phyloP scores from a whole-genome alignment of 2,797 vertebrate species.

The Pseudocheirus occidentalis region DNA sequence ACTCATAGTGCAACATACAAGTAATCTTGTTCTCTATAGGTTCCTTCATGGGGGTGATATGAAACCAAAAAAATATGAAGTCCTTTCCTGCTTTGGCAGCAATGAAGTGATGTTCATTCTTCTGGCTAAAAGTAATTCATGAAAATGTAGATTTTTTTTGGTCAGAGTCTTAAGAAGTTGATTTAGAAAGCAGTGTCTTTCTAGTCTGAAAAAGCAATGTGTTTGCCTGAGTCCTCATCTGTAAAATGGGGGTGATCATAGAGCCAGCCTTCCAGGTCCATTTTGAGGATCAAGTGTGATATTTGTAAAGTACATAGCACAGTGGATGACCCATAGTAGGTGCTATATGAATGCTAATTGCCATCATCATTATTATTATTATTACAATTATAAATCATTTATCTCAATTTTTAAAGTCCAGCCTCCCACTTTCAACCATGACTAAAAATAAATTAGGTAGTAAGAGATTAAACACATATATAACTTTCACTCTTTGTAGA shows the following conservation, averaged over 20 bases:
- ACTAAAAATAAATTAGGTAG: background rate
- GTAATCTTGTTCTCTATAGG: constrained; percentile 59
- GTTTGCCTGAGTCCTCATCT: constrained; percentile 56
- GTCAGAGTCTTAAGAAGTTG: constrained; percentile 57
- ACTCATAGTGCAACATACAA: constrained; percentile 6
- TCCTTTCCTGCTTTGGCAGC: constrained; percentile 51
- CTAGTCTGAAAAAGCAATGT: constrained; percentile 54
- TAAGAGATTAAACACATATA: constrained; percentile 23
- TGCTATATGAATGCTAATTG: background rate
- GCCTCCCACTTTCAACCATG: background rate
- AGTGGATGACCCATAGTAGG: background rate
- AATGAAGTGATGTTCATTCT: constrained; percentile 56
- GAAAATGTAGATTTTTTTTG: constrained; percentile 34
- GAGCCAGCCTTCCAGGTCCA: background rate
- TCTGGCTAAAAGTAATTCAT: constrained; percentile 71
- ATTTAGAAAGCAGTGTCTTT: constrained; percentile 70
- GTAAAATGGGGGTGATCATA: background rate
- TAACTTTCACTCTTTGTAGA: constrained; percentile 12
- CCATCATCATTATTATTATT: background rate
- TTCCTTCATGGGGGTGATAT: constrained; percentile 65
- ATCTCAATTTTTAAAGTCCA: constrained; percentile 62
- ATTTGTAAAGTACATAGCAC: background rate
- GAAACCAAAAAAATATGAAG: constrained; percentile 49
- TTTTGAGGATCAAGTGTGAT: background rate
- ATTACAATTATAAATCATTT: constrained; percentile 29